Evolutionary conservation across 2,113 vertebrate species (phyloP).

Genomic region (Colossoma macropomum): DNA sequence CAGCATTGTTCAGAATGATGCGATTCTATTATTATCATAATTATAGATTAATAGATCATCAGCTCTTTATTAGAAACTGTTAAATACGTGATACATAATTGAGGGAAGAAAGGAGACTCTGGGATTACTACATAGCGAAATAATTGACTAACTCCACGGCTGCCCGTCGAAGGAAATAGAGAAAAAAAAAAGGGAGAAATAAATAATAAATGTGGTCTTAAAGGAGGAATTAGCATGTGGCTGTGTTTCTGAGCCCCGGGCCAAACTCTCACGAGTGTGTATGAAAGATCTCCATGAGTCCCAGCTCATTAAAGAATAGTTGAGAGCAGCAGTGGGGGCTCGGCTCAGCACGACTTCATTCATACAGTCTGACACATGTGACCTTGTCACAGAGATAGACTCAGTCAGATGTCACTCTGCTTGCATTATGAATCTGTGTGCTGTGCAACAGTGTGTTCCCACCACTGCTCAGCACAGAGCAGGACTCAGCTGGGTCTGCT

Average conservation of each 20-base stretch:
- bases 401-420: slow-evolving; percentile 39
- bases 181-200: slow-evolving; percentile 32
- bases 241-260: slow-evolving; percentile 48
- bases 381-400: slow-evolving; percentile 49
- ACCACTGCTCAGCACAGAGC: not conserved
- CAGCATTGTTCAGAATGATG: not conserved
- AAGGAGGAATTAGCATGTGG: slow-evolving; percentile 41
- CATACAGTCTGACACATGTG: slow-evolving; percentile 31
- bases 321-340: slow-evolving; percentile 28
- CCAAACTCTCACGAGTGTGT: slow-evolving; percentile 36
- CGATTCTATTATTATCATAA: not conserved
- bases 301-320: slow-evolving; percentile 48
- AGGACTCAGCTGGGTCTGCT: not conserved
- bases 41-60: slow-evolving; percentile 10
- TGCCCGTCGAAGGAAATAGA: slow-evolving; percentile 7
- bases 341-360: slow-evolving; percentile 17
- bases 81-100: slow-evolving; percentile 36
- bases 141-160: slow-evolving; percentile 23
- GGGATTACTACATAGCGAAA: slow-evolving; percentile 26
- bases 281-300: slow-evolving; percentile 44
- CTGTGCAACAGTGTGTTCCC: not conserved
- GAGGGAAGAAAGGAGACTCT: not conserved
- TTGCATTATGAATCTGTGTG: slow-evolving; percentile 26
- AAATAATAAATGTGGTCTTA: slow-evolving; percentile 38
- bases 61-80: not conserved